Conservation (phyloP, 2,797 vertebrate genomes). For the Eutrigla gurnardus region DNA sequence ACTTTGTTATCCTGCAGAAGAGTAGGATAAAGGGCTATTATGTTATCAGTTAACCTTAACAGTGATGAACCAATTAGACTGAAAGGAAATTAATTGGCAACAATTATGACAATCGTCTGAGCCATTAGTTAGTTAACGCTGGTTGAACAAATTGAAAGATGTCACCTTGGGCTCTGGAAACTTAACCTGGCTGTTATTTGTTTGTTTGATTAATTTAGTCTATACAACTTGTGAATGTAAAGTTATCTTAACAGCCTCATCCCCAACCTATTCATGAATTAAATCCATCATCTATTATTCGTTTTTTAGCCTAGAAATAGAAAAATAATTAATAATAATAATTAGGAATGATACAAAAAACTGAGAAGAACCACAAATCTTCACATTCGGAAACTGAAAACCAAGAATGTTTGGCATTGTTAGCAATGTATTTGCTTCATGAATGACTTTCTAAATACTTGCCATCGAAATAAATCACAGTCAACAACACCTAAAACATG, state of each 20-base stretch:
- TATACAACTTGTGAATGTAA: background rate
- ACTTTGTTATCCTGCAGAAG: slow-evolving; percentile 94
- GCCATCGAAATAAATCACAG: background rate
- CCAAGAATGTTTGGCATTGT: background rate
- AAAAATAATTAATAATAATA: background rate
- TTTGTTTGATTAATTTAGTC: background rate
- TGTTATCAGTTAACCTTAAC: background rate
- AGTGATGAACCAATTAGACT: background rate
- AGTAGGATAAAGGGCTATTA: background rate
- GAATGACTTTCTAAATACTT: too few relatives aligned
- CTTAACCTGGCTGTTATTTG: background rate
- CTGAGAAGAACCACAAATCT: background rate
- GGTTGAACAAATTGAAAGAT: background rate
- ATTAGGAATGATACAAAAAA: background rate
- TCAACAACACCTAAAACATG: background rate
- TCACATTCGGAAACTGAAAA: background rate
- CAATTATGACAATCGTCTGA: background rate
- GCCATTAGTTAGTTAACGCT: background rate
- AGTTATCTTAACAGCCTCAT: background rate
- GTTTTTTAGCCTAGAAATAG: background rate
- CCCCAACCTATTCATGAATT: background rate
- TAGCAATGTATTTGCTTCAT: too few relatives aligned
- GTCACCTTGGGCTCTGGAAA: background rate
- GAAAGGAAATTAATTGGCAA: background rate
- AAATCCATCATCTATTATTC: background rate